These are phyloP conservation scores for Phengaris arion DNA, from an alignment of 2,888 invertebrate species.

Conservation along the genomic window DNA sequence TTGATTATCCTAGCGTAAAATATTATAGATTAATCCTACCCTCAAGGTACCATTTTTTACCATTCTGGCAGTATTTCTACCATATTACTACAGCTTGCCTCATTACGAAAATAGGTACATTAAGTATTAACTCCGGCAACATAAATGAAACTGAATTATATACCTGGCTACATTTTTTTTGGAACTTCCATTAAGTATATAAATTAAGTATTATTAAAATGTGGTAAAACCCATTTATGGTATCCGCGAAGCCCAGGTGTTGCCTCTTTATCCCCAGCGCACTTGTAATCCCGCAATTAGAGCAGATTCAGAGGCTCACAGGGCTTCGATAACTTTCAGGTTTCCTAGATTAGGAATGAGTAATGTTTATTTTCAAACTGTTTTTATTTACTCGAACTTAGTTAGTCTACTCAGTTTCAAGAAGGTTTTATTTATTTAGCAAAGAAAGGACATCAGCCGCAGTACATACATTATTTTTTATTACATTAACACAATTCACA, in stretches of 20 bases:
- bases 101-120: no score
- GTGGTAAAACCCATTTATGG: constrained; percentile 1
- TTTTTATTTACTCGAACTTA: not conserved
- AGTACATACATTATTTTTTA: no score
- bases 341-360: constrained; percentile 20
- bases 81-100: no score
- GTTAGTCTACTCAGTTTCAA: not conserved
- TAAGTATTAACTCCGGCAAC: no score
- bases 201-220: not conserved
- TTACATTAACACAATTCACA: no score
- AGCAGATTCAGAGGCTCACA: not conserved
- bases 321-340: constrained; percentile 16
- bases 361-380: not conserved
- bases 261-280: not conserved
- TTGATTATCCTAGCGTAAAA: no score
- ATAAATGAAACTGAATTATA: no score
- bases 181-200: not conserved
- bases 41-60: no score
- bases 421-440: not conserved
- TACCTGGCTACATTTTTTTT: not conserved
- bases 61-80: no score
- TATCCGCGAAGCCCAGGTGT: not conserved
- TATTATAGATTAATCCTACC: no score
- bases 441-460: no score
- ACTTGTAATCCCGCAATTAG: constrained; percentile 12